These are phyloP conservation scores for Magallana gigas DNA, from an alignment of 1,140 invertebrate species.

Conservation along the genomic window DNA sequence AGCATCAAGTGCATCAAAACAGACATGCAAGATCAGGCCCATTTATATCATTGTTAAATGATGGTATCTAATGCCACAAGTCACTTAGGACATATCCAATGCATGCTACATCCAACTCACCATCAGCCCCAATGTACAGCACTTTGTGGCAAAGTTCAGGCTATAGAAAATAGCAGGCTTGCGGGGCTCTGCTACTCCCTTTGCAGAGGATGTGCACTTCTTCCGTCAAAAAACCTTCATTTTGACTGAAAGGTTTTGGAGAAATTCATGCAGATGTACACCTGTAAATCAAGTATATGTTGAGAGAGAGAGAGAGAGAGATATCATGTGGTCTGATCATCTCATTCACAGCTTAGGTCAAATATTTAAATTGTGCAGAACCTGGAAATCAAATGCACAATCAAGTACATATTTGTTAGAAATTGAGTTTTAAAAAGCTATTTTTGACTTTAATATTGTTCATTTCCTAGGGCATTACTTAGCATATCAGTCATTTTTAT, in stretches of 20 bases:
- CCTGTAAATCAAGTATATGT: no score
- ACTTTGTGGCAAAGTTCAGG: background rate
- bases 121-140: background rate
- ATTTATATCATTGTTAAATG: slow-evolving; percentile 23
- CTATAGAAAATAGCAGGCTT: background rate
- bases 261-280: background rate
- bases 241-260: background rate
- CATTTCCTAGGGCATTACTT: no score
- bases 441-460: no score
- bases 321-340: no score
- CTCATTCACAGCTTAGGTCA: no score
- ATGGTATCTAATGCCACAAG: slow-evolving; percentile 11
- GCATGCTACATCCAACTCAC: background rate
- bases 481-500: no score
- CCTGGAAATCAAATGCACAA: background rate
- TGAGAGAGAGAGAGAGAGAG: no score
- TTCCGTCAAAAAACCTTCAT: background rate
- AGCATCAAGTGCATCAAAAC: slow-evolving; percentile 32
- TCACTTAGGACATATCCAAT: background rate
- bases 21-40: background rate
- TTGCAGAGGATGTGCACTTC: background rate
- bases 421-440: background rate
- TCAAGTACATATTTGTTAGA: background rate
- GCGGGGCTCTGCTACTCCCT: background rate
- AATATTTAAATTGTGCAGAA: no score